These are phyloP conservation scores for Cheilosia variabilis DNA, from an alignment of 2,888 invertebrate genomes.

Conservation along the genomic window DNA sequence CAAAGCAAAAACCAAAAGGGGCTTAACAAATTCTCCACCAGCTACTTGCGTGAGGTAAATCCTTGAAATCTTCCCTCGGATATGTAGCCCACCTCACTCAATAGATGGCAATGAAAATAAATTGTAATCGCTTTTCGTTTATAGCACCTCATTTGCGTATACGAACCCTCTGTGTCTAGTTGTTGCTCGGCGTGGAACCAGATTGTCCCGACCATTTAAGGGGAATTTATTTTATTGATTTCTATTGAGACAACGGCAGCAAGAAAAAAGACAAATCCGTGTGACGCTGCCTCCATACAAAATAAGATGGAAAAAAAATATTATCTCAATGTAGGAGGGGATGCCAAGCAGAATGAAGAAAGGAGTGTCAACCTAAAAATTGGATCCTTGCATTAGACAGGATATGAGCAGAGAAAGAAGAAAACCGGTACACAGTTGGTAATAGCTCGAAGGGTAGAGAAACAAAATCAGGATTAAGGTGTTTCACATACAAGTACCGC, in stretches of 20 bases:
- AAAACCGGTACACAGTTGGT: conserved; percentile 38
- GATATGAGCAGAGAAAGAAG: neutral
- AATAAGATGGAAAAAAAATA: neutral
- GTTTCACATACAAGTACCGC: conserved; percentile 47
- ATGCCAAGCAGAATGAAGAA: conserved; percentile 11
- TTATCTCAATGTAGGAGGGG: conserved; percentile 27
- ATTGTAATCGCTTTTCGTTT: conserved; percentile 74
- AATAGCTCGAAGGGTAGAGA: conserved; percentile 33
- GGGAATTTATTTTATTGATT: conserved; percentile 71
- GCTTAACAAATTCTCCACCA: conserved; percentile 43
- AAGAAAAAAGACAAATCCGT: neutral
- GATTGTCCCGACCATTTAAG: conserved; percentile 63
- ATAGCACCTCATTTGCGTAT: conserved; percentile 74
- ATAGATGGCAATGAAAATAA: conserved; percentile 71
- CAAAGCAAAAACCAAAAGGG: conserved; percentile 9
- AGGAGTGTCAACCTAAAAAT: conserved; percentile 62
- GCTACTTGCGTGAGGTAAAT: conserved; percentile 67
- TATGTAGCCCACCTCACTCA: conserved; percentile 45
- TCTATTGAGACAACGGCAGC: conserved; percentile 45
- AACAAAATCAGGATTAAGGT: conserved; percentile 65
- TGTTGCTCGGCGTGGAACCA: conserved; percentile 21
- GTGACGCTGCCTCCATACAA: neutral
- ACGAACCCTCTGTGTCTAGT: conserved; percentile 4
- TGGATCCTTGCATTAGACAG: conserved; percentile 40
- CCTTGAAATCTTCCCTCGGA: conserved; percentile 37